These are phyloP conservation scores for Melanotaenia duboulayi DNA, from an alignment of 2,113 vertebrate genomes.

Conservation along the genomic window DNA sequence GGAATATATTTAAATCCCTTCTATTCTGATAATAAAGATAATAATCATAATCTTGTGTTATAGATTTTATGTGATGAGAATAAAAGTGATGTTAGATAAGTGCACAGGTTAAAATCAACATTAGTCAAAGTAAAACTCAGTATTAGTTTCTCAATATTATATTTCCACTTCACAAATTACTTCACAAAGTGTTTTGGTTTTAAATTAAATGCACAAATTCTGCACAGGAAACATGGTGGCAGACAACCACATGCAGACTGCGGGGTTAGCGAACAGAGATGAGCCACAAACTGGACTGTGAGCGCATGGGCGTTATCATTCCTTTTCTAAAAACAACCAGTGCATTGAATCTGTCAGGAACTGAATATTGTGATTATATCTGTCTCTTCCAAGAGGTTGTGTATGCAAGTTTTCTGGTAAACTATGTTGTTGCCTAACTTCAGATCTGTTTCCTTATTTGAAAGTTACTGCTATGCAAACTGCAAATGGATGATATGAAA, in stretches of 20 bases:
- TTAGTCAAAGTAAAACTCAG: no score
- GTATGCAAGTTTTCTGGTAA: slow-evolving; percentile 42
- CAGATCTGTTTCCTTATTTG: slow-evolving; percentile 6
- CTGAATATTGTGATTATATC: slow-evolving; percentile 36
- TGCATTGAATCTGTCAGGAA: slow-evolving; percentile 48
- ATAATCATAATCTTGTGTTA: not conserved
- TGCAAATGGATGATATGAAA: not conserved
- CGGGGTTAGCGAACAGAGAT: not conserved
- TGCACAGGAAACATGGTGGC: not conserved
- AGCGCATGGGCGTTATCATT: not conserved
- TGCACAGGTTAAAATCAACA: not conserved
- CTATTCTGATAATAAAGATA: not conserved
- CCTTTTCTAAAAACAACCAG: not conserved
- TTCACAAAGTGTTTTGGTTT: not conserved
- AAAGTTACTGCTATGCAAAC: not conserved
- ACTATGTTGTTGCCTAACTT: slow-evolving; percentile 49
- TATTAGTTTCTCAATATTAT: no score
- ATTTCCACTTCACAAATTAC: not conserved
- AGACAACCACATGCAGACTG: not conserved
- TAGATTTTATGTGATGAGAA: not conserved
- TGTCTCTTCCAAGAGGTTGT: not conserved
- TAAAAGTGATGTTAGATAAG: no score
- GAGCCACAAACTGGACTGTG: slow-evolving; percentile 25
- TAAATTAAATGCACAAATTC: not conserved
- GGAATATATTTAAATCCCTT: not conserved